Conservation (phyloP, 2,797 vertebrate species). For the Pseudochirops cupreus region DNA sequence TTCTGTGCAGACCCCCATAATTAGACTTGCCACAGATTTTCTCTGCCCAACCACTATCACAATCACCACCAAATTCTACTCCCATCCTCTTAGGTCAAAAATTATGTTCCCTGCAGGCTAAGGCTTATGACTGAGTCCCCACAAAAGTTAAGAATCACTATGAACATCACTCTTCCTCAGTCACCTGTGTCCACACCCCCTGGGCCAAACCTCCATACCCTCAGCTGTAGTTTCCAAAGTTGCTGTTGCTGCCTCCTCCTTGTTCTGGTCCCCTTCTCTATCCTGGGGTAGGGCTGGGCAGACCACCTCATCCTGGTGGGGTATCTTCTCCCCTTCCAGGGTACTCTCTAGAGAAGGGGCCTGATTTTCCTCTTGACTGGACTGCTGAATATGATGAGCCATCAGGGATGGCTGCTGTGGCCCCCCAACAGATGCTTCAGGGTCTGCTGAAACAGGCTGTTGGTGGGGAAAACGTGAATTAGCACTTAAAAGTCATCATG, state of each 20-base stretch:
- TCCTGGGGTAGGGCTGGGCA: constrained; percentile 54
- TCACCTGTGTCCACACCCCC: not conserved
- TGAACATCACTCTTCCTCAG: not conserved
- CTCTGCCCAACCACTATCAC: not conserved
- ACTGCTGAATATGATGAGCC: constrained; percentile 66
- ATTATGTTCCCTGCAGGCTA: not conserved
- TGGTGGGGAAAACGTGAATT: constrained; percentile 35
- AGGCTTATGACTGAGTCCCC: not conserved
- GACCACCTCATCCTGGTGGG: constrained; percentile 64
- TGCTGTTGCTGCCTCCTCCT: constrained; percentile 89
- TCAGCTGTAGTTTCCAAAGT: constrained; percentile 86
- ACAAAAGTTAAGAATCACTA: not conserved
- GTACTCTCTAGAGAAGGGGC: constrained; percentile 65
- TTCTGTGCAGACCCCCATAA: constrained; percentile 76
- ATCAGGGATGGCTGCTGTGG: constrained; percentile 61
- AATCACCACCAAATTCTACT: not conserved
- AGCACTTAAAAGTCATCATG: not conserved
- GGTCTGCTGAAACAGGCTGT: constrained; percentile 59
- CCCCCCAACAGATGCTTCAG: constrained; percentile 68
- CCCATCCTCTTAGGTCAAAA: not conserved
- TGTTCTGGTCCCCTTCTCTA: constrained; percentile 87
- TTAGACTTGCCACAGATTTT: not conserved
- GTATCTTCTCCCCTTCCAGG: constrained; percentile 75
- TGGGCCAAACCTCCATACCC: constrained; percentile 84
- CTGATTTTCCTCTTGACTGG: constrained; percentile 79